phyloP scores from a whole-genome alignment of 2,888 invertebrate species.

The Leptarthrus brevirostris region DNA sequence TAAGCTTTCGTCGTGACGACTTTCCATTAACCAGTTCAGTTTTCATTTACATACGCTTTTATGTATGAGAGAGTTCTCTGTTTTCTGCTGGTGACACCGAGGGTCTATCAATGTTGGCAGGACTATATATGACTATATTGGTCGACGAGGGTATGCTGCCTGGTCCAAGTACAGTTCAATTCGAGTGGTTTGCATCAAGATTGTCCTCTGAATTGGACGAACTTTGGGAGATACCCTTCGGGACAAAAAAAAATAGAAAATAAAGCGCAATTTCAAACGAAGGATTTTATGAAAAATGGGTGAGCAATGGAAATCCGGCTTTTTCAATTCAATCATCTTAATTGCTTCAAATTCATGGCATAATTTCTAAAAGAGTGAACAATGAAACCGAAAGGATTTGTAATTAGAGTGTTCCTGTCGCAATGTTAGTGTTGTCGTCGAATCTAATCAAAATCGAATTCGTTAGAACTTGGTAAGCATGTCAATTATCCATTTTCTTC shows the following conservation, averaged over 20 bases:
- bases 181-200: conserved; percentile 26
- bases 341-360: too few relatives aligned
- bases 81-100: conserved; percentile 52
- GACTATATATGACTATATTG: conserved; percentile 4
- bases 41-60: conserved; percentile 51
- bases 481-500: conserved; percentile 41
- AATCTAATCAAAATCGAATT: conserved; percentile 50
- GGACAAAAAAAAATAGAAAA: conserved; percentile 13
- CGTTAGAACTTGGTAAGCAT: conserved; percentile 30
- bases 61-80: not conserved
- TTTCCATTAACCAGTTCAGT: conserved; percentile 50
- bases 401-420: conserved; percentile 52
- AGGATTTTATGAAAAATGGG: too few relatives aligned
- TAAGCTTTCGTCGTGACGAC: conserved; percentile 52
- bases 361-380: too few relatives aligned
- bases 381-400: conserved; percentile 49
- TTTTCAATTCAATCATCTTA: too few relatives aligned
- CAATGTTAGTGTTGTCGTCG: conserved; percentile 49
- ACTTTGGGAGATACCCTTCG: not conserved
- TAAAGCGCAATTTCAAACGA: conserved; percentile 19
- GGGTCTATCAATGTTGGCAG: conserved; percentile 52
- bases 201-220: conserved; percentile 4
- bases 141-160: not conserved
- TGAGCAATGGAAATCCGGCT: too few relatives aligned
- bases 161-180: conserved; percentile 7